Conservation (phyloP, 2,797 vertebrate species). For the Cryptoblepharus egeriae region DNA sequence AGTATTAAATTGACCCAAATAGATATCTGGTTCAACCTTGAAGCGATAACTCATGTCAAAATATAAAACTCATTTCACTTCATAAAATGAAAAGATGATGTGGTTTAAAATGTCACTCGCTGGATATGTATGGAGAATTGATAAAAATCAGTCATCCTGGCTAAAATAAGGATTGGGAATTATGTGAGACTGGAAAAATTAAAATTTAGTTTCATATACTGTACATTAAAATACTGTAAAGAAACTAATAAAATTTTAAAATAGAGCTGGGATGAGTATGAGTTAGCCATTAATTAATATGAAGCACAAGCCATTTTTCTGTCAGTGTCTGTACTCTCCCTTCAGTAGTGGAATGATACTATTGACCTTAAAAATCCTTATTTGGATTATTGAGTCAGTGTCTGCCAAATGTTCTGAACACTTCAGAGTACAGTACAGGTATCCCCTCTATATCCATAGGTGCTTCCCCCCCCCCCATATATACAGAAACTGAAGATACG, state of each 20-base stretch:
- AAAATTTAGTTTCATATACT: neutral
- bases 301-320: neutral
- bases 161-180: neutral
- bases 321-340: neutral
- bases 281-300: neutral
- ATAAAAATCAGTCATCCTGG: constrained; percentile 30
- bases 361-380: neutral
- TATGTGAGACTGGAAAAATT: neutral
- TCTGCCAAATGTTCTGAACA: neutral
- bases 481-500: too few species aligned
- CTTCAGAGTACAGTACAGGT: neutral
- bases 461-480: too few species aligned
- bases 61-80: constrained; percentile 28
- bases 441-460: too few species aligned
- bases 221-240: neutral
- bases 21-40: neutral
- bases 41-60: constrained; percentile 25
- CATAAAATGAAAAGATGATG: neutral
- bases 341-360: neutral
- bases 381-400: neutral
- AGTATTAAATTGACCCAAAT: constrained; percentile 23
- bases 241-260: neutral
- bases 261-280: neutral
- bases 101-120: neutral
- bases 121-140: neutral